Conservation (phyloP, 2,888 invertebrate genomes). For the Eupithecia vulgata region DNA sequence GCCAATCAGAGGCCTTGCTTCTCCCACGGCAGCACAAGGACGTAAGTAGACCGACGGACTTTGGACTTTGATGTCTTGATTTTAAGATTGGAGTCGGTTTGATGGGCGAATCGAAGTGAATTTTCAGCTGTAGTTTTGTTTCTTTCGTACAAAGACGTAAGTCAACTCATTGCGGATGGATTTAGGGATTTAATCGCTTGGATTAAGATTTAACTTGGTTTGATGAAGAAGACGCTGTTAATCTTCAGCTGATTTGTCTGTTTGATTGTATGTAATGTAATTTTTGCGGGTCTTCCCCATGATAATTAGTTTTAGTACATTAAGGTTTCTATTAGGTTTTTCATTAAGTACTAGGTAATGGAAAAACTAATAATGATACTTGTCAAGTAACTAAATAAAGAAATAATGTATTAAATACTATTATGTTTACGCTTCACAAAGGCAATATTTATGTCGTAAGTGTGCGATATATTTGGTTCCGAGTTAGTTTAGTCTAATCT, state of each 20-base stretch:
- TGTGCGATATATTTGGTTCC: background rate
- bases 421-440: background rate
- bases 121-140: background rate
- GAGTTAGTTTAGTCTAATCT: background rate
- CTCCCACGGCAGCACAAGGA: conserved; percentile 70
- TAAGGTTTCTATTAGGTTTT: background rate
- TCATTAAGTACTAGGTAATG: background rate
- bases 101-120: background rate
- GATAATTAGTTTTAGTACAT: background rate
- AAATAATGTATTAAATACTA: background rate
- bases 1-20: conserved; percentile 64
- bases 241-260: background rate
- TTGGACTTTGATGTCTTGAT: conserved; percentile 46
- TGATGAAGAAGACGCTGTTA: background rate
- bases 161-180: conserved; percentile 45
- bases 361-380: background rate
- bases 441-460: background rate
- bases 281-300: background rate
- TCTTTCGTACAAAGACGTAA: conserved; percentile 66
- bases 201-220: conserved; percentile 10
- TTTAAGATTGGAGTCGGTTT: conserved; percentile 16
- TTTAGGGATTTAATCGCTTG: conserved; percentile 50
- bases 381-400: background rate
- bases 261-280: background rate
- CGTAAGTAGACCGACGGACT: conserved; percentile 60